These are phyloP conservation scores for Corythoichthys intestinalis DNA, from an alignment of 2,113 vertebrate species.

Conservation along the genomic window DNA sequence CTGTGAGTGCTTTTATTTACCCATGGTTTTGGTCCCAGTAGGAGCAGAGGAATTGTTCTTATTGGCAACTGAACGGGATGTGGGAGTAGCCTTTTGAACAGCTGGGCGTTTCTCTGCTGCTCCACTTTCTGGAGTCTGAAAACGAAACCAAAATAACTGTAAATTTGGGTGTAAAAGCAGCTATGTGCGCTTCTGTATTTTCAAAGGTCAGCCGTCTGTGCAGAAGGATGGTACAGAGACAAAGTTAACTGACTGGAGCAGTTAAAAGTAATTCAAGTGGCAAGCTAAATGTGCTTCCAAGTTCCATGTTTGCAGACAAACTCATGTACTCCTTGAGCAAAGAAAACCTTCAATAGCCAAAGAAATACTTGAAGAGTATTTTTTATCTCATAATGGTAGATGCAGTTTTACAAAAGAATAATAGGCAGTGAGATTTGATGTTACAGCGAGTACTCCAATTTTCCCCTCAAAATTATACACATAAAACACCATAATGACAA, in stretches of 20 bases:
- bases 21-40: conserved; percentile 50
- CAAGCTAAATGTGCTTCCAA: not conserved
- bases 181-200: not conserved
- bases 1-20: conserved; percentile 24
- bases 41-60: conserved; percentile 62
- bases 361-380: not conserved
- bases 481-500: not conserved
- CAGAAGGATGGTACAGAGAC: not conserved
- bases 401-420: not conserved
- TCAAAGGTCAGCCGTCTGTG: not conserved
- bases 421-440: not conserved
- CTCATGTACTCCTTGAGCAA: not conserved
- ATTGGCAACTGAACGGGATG: conserved; percentile 47
- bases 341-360: not conserved
- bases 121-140: conserved; percentile 61
- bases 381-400: not conserved
- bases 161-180: not conserved
- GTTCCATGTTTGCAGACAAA: not conserved
- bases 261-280: not conserved
- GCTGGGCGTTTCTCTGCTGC: conserved; percentile 71
- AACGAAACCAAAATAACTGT: conserved; percentile 10
- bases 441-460: not conserved
- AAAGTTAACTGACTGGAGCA: not conserved
- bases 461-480: not conserved
- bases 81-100: conserved; percentile 67